A percentile compares a stretch with the other conserved stretches of the same genome.
Conservation (phyloP, 2,797 vertebrate species). For the Austrolebias charrua region DNA sequence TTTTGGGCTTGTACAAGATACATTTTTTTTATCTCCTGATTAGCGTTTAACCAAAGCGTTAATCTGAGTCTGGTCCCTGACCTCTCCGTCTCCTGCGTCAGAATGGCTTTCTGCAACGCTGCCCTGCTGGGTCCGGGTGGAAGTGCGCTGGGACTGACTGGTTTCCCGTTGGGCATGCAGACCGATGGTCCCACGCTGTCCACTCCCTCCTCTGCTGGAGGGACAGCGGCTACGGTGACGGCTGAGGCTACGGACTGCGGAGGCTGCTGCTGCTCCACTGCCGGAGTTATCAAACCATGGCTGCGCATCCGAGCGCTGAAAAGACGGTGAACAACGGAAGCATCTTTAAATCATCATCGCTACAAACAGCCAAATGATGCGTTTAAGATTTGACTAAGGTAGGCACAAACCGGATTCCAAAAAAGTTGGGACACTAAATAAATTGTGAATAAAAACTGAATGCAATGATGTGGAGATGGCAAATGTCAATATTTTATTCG, state of each 20-base stretch:
- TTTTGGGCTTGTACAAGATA: no score
- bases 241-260: slow-evolving; percentile 67
- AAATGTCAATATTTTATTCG: no score
- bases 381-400: no score
- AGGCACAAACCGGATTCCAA: no score
- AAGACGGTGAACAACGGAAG: not conserved
- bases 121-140: slow-evolving; percentile 84
- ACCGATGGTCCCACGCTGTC: slow-evolving; percentile 89
- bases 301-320: slow-evolving; percentile 88
- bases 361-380: no score
- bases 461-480: no score
- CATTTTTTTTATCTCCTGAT: not conserved
- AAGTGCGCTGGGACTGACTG: slow-evolving; percentile 84
- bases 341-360: not conserved
- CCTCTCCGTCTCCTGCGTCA: slow-evolving; percentile 90
- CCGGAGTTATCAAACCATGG: slow-evolving; percentile 77
- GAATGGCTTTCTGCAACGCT: slow-evolving; percentile 87
- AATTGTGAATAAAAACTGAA: no score
- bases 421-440: no score
- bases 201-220: slow-evolving; percentile 81
- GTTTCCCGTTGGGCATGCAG: slow-evolving; percentile 85
- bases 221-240: slow-evolving; percentile 46
- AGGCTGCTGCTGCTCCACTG: slow-evolving; percentile 69
- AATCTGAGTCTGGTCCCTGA: slow-evolving; percentile 38
- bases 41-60: no score